Percentiles rank a stretch among this genome's conserved stretches.
These are phyloP conservation scores for Leptogaster cylindrica DNA, from an alignment of 2,888 invertebrate species.

Conservation along the genomic window DNA sequence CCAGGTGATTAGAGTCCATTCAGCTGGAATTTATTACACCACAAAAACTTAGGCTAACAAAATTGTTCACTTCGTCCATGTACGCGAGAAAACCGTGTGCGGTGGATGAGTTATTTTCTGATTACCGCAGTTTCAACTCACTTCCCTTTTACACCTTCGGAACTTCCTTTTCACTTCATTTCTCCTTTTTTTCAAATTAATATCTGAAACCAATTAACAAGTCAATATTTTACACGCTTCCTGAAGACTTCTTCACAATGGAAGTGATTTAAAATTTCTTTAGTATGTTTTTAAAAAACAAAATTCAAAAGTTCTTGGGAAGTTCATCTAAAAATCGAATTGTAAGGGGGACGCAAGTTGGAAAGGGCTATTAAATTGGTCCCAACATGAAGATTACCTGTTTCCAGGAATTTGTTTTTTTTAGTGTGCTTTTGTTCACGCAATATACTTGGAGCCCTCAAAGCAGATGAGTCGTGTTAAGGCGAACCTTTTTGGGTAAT, in stretches of 20 bases:
- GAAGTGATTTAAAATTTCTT: too few species aligned
- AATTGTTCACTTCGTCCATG: slow-evolving; percentile 4
- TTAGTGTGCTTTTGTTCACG: slow-evolving; percentile 40
- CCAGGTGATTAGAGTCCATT: slow-evolving; percentile 33
- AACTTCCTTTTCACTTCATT: not conserved
- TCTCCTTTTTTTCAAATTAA: too few species aligned
- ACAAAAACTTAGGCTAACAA: not conserved
- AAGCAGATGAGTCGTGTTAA: not conserved
- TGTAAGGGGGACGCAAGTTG: too few species aligned
- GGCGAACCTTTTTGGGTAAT: slow-evolving; percentile 11
- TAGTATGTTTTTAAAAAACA: too few species aligned
- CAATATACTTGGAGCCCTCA: not conserved
- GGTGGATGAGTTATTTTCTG: not conserved
- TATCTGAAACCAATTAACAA: too few species aligned
- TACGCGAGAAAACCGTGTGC: not conserved
- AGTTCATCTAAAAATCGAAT: too few species aligned
- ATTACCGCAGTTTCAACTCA: not conserved
- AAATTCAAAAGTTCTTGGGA: too few species aligned
- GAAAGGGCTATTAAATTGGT: slow-evolving; percentile 8
- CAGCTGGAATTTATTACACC: slow-evolving; percentile 26
- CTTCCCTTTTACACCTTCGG: not conserved
- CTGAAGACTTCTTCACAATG: too few species aligned
- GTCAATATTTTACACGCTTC: too few species aligned
- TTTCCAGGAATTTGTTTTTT: slow-evolving; percentile 38
- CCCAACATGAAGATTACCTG: slow-evolving; percentile 34